Base-by-base conservation (phyloP, 1,140 invertebrate species). In the Physella acuta region DNA sequence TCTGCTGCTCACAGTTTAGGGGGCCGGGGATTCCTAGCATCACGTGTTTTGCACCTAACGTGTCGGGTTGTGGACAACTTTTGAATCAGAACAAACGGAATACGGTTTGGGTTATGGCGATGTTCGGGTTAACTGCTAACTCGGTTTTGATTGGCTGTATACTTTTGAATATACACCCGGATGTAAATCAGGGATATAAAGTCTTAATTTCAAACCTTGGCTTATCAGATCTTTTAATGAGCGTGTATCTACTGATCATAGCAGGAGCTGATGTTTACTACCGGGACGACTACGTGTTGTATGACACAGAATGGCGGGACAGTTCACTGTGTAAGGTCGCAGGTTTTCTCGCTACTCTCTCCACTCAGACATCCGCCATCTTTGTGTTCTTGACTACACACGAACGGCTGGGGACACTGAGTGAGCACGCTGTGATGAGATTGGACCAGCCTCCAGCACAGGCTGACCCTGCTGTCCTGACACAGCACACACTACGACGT, bases 211-310 rank as follows among this genome's bases (percentile, higher is more conserved):
- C 72, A 26, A 81, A 79, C 70, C 64, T 83, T 16, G 73, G 70
- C 16, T 16, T 77, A 2, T 74, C 80, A 11, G 81, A 83, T 52
- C 72, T 82, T 44, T 63, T 81, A 1, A 83, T 83, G 81, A 80
- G 81, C 2, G 49, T 82, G 0, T 83, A 82, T 59, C 37, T 83
- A 39, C n/a, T 79, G 14, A 76, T 80, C 20, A 81, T 83, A 39
- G 80, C 75, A 8, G 58, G 69, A 28, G 67, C 62, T 5, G 72
- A 73, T 63, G 34, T 31, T 5, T 30, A 36, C 3, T 73, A 67
- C 31, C 67, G 75, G 34, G 79, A 76, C 8, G 39, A 44, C 30
- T 83, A 82, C 65, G 66, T 77, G 17, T 74, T 68, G 66, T 64
- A 77, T 61, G 78, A 77, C 14, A 36, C 70, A 0, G 11, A 49